Evolutionary conservation across 2,797 vertebrate species (phyloP), one percentile per base, ranked within the genome.

Genomic region (Clamator glandarius): DNA sequence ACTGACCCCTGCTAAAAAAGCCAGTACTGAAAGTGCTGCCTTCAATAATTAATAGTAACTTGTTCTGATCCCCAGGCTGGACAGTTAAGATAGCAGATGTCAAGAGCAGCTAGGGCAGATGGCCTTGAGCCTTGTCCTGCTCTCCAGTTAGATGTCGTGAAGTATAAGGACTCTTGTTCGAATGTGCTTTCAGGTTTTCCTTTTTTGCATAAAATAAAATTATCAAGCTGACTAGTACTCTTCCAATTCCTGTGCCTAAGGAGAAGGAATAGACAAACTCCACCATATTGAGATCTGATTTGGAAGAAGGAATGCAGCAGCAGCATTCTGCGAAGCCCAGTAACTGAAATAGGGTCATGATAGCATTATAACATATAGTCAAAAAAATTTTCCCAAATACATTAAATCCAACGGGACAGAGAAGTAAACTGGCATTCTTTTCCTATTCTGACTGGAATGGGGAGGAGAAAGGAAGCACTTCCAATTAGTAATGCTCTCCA

Each of bases 41-140:
- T 68, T 73, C 63, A n/a, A 73, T 70, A 74, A 79, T 75, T 46
- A 64, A 68, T 67, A 72, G 87, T 35, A 61, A 69, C 63, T 77
- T 11, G 23, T 92, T 85, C 92, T 92, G 90, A 66, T 91, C 91
- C 94, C 94, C 79, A 82, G 89, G 87, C 67, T 31, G 90, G 58
- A 57, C 84, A 51, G 54, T 46, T 67, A 89, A 66, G 75, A 72
- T 58, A 97, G 94, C 98, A 98, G 98, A 98, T 98, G 98, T 95
- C 92, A 63, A 74, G 87, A 78, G 77, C 73, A 87, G 88, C 93
- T 68, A 87, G 91, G 94, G 92, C 93, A 97, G 96, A 97, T 96
- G 97, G 96, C 92, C 90, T 35, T 85, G 92, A 95, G 96, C 91
- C 82, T 85, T 94, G 84, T 74, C 94, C 92, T 89, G 62, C 73